These are phyloP conservation scores for Archocentrus centrarchus DNA, from an alignment of 2,113 vertebrate genomes.

Conservation along the genomic window DNA sequence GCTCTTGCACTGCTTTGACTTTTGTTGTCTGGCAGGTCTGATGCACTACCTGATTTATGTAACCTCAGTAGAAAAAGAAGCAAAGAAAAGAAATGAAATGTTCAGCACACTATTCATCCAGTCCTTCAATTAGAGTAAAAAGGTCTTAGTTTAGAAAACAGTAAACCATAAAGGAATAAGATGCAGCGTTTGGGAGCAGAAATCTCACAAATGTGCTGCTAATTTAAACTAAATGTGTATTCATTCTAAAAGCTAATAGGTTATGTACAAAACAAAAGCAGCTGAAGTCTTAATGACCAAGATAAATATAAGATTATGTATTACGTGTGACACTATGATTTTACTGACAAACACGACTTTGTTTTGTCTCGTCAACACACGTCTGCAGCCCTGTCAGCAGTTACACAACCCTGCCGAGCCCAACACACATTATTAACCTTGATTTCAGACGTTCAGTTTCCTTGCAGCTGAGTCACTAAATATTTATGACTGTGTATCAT, in stretches of 20 bases:
- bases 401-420: not conserved
- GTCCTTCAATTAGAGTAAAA: not conserved
- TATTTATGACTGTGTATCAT: not conserved
- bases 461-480: not conserved
- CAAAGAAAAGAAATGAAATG: constrained; percentile 14
- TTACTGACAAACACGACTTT: not conserved
- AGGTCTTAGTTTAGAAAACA: not conserved
- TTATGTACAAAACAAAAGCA: not conserved
- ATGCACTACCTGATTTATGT: constrained; percentile 33
- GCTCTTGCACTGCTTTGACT: constrained; percentile 34
- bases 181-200: not conserved
- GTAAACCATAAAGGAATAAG: not conserved
- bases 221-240: not conserved
- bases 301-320: not conserved
- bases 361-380: not conserved
- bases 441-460: not conserved
- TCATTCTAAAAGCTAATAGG: not conserved
- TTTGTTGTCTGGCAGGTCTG: constrained; percentile 31
- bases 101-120: not conserved
- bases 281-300: too few relatives aligned
- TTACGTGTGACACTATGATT: not conserved
- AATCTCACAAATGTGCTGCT: not conserved
- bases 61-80: constrained; percentile 4
- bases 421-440: not conserved
- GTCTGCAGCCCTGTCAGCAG: not conserved